Percentiles rank a stretch among this genome's conserved stretches.
phyloP scores from a whole-genome alignment of 2,113 vertebrate genomes.

The Dicrurus megarhynchus region DNA sequence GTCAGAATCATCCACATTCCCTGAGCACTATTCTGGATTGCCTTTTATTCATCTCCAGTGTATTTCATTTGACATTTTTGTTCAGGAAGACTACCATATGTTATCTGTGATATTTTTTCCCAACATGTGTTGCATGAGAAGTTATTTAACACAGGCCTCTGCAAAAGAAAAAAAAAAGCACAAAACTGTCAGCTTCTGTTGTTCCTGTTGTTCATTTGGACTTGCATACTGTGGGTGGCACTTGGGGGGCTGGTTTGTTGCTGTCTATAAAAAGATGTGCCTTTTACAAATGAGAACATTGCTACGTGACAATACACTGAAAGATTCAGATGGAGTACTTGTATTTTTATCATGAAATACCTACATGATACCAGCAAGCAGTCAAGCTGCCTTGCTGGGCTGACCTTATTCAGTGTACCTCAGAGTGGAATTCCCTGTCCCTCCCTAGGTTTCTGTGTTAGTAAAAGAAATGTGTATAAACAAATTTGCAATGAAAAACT shows the following conservation, averaged over 20 bases:
- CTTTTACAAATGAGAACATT: conserved; percentile 2
- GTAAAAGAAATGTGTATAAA: neutral
- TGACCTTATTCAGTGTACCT: neutral
- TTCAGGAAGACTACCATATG: neutral
- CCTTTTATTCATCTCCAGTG: neutral
- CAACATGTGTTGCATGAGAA: neutral
- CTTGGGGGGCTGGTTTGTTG: neutral
- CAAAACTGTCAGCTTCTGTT: neutral
- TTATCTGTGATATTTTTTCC: neutral
- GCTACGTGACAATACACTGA: neutral
- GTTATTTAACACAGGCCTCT: neutral
- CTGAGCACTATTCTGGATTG: neutral
- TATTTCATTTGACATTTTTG: neutral
- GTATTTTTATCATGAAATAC: neutral
- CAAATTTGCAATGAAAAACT: neutral
- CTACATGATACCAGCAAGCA: neutral
- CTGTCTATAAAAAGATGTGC: neutral
- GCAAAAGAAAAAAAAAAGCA: neutral
- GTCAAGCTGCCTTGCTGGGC: neutral
- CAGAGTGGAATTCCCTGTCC: neutral
- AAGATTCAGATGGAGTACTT: neutral
- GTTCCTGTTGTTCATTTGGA: neutral
- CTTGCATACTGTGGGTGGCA: neutral
- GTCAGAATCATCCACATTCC: neutral
- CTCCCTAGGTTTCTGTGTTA: neutral